Conservation (phyloP, 2,113 vertebrate genomes). For the Neodontobutis hainanensis region DNA sequence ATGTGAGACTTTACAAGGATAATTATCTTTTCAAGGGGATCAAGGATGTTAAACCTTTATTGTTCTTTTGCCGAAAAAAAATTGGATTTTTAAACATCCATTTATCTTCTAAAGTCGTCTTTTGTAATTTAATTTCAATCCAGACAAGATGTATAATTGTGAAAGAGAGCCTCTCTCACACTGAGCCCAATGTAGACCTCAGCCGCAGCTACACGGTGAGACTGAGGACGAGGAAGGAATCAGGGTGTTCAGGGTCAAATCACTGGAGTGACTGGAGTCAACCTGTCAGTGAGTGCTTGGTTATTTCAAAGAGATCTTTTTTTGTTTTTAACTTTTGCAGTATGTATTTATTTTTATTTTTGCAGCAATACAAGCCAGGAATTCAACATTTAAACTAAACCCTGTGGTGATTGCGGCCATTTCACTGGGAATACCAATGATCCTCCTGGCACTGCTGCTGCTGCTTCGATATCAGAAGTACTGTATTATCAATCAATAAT, state of each 20-base stretch:
- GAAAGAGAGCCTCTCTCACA: fast-evolving
- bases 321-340: background rate
- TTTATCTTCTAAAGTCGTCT: too few relatives aligned
- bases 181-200: conserved; percentile 18
- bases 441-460: conserved; percentile 64
- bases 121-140: conserved; percentile 11
- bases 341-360: conserved; percentile 11
- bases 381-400: conserved; percentile 3
- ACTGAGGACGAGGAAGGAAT: conserved; percentile 50
- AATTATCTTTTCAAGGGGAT: too few relatives aligned
- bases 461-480: conserved; percentile 62
- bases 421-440: conserved; percentile 66
- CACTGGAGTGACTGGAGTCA: conserved; percentile 68
- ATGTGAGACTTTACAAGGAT: too few relatives aligned
- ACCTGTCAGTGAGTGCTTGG: conserved; percentile 49
- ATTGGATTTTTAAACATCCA: too few relatives aligned
- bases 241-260: fast-evolving
- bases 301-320: background rate
- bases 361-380: conserved; percentile 24
- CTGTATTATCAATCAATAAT: too few relatives aligned
- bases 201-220: conserved; percentile 33
- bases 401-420: conserved; percentile 32
- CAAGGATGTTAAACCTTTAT: too few relatives aligned
- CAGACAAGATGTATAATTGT: background rate
- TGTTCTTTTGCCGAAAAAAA: background rate